Percentiles rank a stretch among this genome's conserved stretches.
phyloP scores from a whole-genome alignment of 2,113 vertebrate species.

The Miniopterus natalensis region DNA sequence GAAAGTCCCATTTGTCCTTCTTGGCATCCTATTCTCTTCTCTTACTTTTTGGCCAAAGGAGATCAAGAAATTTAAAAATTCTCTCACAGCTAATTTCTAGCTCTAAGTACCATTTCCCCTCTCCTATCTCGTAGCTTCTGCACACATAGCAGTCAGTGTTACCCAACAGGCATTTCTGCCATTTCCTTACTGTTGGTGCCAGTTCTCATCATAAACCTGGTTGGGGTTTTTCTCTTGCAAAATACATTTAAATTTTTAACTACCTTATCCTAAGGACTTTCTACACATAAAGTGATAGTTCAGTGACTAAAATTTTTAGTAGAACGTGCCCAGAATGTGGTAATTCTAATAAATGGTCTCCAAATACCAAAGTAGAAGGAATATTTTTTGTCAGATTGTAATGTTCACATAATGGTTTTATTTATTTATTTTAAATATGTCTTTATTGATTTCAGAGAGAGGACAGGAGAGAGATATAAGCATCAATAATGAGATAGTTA shows the following conservation, averaged over 20 bases:
- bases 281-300: slow-evolving; percentile 49
- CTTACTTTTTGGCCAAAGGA: slow-evolving; percentile 12
- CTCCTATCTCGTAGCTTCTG: not conserved
- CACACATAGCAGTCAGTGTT: not conserved
- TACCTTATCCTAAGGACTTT: slow-evolving; percentile 36
- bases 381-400: slow-evolving; percentile 39
- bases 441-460: too few species aligned
- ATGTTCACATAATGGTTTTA: not conserved
- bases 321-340: not conserved
- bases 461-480: too few species aligned
- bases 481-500: too few species aligned
- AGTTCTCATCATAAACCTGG: slow-evolving; percentile 6
- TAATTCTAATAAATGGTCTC: slow-evolving; percentile 43
- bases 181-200: not conserved
- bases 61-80: slow-evolving; percentile 24
- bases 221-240: slow-evolving; percentile 13
- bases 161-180: not conserved
- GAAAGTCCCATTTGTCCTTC: slow-evolving; percentile 41
- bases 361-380: slow-evolving; percentile 22
- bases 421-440: too few species aligned
- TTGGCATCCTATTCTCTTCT: not conserved
- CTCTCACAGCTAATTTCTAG: slow-evolving; percentile 6
- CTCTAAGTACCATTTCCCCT: not conserved
- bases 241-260: slow-evolving; percentile 58
- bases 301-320: slow-evolving; percentile 39